Evolutionary conservation across 2,888 invertebrate genomes (phyloP).

Genomic region (Steromphala cineraria): DNA sequence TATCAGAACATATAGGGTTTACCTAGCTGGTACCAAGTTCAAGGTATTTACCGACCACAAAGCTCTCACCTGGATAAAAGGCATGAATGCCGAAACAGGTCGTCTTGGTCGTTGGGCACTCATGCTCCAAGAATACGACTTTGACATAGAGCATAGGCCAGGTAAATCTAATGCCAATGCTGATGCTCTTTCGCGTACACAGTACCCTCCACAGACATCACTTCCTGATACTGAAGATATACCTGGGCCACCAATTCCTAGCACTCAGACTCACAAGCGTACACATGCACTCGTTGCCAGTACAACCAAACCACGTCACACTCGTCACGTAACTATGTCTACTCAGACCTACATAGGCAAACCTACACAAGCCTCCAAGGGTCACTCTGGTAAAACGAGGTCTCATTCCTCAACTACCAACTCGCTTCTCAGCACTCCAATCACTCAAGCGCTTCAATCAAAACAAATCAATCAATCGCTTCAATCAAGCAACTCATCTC

Average conservation of each 20-base stretch:
- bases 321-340: neutral
- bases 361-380: too few species aligned
- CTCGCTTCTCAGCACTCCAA: too few species aligned
- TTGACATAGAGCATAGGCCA: constrained; percentile 23
- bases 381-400: too few species aligned
- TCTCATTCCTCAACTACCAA: too few species aligned
- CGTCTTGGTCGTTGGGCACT: constrained; percentile 32
- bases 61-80: constrained; percentile 28
- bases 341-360: neutral
- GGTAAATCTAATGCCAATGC: constrained; percentile 11
- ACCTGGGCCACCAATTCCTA: neutral
- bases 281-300: neutral
- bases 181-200: neutral
- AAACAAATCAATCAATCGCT: too few species aligned
- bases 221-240: neutral
- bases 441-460: too few species aligned
- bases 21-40: constrained; percentile 29
- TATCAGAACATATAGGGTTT: constrained; percentile 22
- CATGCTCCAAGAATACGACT: constrained; percentile 33
- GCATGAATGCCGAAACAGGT: constrained; percentile 18
- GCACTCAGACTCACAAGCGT: neutral
- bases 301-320: neutral
- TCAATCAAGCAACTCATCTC: too few species aligned
- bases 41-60: constrained; percentile 32
- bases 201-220: neutral